Base-by-base conservation (phyloP, 2,113 vertebrate species). In the Pyxicephalus adspersus region DNA sequence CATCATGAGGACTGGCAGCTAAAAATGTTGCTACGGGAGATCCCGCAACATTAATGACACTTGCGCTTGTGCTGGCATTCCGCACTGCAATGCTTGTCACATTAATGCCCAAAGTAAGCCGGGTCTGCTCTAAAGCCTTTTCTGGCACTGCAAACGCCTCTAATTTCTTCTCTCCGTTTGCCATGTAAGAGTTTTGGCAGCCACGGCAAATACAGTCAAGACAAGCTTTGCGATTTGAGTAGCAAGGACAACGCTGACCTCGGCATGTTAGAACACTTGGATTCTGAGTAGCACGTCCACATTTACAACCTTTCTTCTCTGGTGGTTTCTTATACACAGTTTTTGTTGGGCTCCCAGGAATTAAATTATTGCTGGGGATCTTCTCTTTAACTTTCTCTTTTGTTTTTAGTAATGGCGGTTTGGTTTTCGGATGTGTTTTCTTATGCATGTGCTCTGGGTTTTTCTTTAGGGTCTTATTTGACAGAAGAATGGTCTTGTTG, bases 121-220 rank as follows among this genome's bases (percentile, higher is more conserved):
- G 90, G 64, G 96, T 99, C 94, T 99, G 97, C 92, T 99, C 97
- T 91, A 99, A 92, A 87, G 97, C 97, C 89, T 98, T 99, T 91
- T 99, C 97, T 82, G 97, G 97, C 90, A 99, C 97, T 13, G 97
- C 97, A 85, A 99, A 99, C 57, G 97, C 97, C 93, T 99, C 97
- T 28, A 99, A 92, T 92, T 99, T 99, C 91, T 99, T 99, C 93
- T 99, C 97, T 54, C 97, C 97, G 15, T 99, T 99, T 86, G 96
- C 97, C 97, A 98, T 99, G 91, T 97, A 99, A 4, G 97, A 98
- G 93, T 98, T 98, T 95, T 99, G 97, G 94, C 97, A 99, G 86
- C 97, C 97, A 84, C 97, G 95, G 91, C 97, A 99, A 93, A 99
- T 98, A 87, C 97, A 99, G 91, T 99, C 97, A 93, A 98, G 91